Conservation (phyloP, 2,113 vertebrate genomes). For the Oophaga pumilio region DNA sequence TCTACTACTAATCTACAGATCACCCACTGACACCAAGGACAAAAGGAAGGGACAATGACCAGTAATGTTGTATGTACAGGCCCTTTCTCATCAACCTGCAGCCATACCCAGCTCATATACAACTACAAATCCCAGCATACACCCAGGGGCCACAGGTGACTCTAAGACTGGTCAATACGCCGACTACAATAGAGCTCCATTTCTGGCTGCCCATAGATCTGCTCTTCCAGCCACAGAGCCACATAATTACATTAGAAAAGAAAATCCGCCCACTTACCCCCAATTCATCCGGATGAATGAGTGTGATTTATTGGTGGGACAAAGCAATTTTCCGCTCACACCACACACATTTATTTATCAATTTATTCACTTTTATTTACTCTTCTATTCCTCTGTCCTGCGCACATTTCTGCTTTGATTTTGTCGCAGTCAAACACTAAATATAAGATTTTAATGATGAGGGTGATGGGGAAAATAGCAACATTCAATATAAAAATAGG, state of each 20-base stretch:
- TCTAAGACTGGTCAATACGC: neutral
- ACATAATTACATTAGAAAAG: slow-evolving; percentile 32
- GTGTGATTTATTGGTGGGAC: neutral
- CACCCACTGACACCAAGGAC: slow-evolving; percentile 64
- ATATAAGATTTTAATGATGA: too few species aligned
- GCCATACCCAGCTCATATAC: neutral
- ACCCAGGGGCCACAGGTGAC: neutral
- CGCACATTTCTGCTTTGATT: neutral
- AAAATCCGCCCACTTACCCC: slow-evolving; percentile 24
- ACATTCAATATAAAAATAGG: too few species aligned
- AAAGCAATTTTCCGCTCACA: neutral
- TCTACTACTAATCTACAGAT: slow-evolving; percentile 70
- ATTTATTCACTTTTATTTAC: slow-evolving; percentile 8
- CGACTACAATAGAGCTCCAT: neutral
- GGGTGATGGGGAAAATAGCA: too few species aligned
- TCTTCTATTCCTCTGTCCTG: neutral
- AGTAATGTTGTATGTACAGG: neutral
- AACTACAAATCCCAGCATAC: slow-evolving; percentile 3
- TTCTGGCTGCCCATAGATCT: neutral
- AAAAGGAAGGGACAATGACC: slow-evolving; percentile 56
- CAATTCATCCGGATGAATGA: slow-evolving; percentile 22
- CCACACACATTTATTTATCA: neutral
- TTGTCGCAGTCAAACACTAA: neutral
- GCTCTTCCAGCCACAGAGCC: neutral
- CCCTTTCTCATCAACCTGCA: neutral